Evolutionary conservation across 2,888 invertebrate species (phyloP).

Genomic region (Sacculina carcini): DNA sequence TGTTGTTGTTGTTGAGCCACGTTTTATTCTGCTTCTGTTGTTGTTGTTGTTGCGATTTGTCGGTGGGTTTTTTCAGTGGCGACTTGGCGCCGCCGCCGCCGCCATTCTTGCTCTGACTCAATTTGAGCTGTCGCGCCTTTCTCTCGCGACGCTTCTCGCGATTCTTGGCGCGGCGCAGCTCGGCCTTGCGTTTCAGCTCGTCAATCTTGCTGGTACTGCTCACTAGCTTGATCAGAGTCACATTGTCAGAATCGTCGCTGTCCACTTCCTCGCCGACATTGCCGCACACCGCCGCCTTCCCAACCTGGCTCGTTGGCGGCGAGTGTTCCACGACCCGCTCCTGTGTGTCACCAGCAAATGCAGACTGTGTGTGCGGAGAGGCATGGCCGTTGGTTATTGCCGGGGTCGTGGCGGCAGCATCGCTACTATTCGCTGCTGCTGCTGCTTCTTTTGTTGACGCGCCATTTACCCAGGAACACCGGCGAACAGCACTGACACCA

Average conservation of each 20-base stretch:
- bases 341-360: no score
- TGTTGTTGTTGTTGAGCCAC: background rate
- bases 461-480: background rate
- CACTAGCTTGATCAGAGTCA: conserved; percentile 61
- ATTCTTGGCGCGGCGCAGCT: background rate
- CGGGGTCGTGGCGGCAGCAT: no score
- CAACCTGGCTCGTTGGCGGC: no score
- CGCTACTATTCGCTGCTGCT: no score
- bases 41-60: conserved; percentile 2
- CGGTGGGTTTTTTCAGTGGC: background rate
- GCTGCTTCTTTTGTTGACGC: no score
- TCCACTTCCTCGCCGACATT: conserved; percentile 12
- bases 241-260: conserved; percentile 24
- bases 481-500: background rate
- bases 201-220: no score
- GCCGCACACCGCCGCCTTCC: background rate
- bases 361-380: no score
- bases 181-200: no score
- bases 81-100: background rate
- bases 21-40: conserved; percentile 6
- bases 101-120: background rate
- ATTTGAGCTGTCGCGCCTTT: background rate
- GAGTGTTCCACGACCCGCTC: no score
- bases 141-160: background rate
- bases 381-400: no score